Percentiles rank a stretch among this genome's conserved stretches.
These are phyloP conservation scores for Euborellia annulipes DNA, from an alignment of 1,140 invertebrate species.

Conservation along the genomic window DNA sequence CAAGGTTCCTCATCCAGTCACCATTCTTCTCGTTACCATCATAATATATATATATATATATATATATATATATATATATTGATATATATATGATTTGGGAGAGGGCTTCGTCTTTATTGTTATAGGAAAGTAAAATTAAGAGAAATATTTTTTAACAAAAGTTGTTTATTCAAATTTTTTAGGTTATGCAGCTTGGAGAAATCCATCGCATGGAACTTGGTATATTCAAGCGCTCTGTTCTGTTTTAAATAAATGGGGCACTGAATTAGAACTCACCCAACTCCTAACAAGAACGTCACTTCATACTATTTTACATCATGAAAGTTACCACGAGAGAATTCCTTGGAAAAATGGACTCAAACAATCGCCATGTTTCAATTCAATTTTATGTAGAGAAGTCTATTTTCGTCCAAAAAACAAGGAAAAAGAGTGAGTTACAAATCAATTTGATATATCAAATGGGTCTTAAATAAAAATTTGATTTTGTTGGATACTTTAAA, in stretches of 20 bases:
- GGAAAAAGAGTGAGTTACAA: no score
- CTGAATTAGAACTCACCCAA: constrained; percentile 65
- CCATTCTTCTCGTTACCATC: no score
- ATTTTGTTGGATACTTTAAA: no score
- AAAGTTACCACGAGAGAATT: constrained; percentile 77
- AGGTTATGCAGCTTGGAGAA: constrained; percentile 91
- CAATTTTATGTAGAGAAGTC: constrained; percentile 75
- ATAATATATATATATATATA: no score
- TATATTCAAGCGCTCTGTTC: constrained; percentile 83
- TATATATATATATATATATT: no score
- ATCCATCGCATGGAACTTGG: constrained; percentile 81
- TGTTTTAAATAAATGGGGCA: constrained; percentile 53
- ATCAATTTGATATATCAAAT: no score
- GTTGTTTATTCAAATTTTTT: constrained; percentile 11
- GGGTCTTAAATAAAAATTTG: no score
- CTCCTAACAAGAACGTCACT: constrained; percentile 49
- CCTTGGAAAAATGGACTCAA: constrained; percentile 67
- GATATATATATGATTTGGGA: no score
- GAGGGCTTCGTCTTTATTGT: no score
- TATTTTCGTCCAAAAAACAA: constrained; percentile 39
- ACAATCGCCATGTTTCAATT: constrained; percentile 86
- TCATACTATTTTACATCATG: constrained; percentile 73
- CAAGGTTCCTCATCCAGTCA: no score
- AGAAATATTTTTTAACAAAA: constrained; percentile 7
- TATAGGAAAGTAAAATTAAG: no score